Base-by-base conservation (phyloP, 2,888 invertebrate genomes). In the Boloria selene region DNA sequence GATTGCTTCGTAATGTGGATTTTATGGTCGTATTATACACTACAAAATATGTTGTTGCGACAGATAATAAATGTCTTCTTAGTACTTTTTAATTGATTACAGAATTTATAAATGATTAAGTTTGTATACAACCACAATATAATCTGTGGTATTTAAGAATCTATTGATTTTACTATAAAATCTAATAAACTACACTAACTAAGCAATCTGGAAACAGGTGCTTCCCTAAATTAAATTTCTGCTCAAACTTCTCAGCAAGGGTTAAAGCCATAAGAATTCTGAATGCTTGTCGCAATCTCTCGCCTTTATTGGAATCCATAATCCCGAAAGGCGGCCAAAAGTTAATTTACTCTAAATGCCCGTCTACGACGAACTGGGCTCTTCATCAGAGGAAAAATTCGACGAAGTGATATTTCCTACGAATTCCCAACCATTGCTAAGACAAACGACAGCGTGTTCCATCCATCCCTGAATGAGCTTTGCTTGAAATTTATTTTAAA, bases 291-390 rank as follows among this genome's bases (percentile, higher is more conserved):
- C 67, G 69, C 59, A 70, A 69, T 67, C 62, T 64, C 70, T 61
- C 51, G 52, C 26, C 65, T 61, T 70, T 66, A 64, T 66, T 68
- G 67, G 67, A 73, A 72, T 71, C 72, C 70, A 70, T 74, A 74
- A 71, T 69, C 70, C 68, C 67, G 67, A 45, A 61, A 65, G 66
- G 69, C 70, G 62, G 65, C 68, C 69, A 77, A 83, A 84, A 84
- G 82, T 84, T 86, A 86, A 87, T 87, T 86, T 83, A 73, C 78
- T 75, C 75, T 76, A 81, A 83, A 78, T 77, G 72, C 63, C 65
- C 66, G 68, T 71, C 68, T 70, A 68, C 71, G 77, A 75, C 75
- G 76, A 79, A 78, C 79, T 72, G 75, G 72, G 75, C 83, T 85
- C 83, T 85, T 84, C 83, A 84, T 85, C 83, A 80, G 76, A 79